Conservation (phyloP, 2,113 vertebrate species). For the Ammodramus savannarum region DNA sequence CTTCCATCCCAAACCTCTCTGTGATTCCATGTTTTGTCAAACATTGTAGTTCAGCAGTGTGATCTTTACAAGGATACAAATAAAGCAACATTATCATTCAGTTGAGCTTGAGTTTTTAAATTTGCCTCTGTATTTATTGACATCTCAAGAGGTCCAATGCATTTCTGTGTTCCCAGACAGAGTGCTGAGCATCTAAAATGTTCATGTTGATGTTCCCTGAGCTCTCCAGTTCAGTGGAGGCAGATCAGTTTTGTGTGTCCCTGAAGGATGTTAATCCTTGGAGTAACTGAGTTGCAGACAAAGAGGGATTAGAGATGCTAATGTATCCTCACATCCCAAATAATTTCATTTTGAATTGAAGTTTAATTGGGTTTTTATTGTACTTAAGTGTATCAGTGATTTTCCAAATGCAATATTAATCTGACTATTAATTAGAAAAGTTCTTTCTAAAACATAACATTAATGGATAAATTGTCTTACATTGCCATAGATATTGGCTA, state of each 20-base stretch:
- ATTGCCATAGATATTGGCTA: background rate
- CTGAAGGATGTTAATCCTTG: background rate
- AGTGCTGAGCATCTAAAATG: background rate
- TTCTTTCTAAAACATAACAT: background rate
- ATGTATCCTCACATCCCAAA: background rate
- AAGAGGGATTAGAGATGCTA: background rate
- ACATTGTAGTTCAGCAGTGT: background rate
- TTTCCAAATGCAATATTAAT: background rate
- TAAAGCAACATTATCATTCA: background rate
- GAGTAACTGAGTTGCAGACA: background rate
- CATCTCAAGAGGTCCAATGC: background rate
- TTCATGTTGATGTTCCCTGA: background rate
- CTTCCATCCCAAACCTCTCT: background rate
- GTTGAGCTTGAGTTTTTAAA: background rate
- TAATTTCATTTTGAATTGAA: background rate
- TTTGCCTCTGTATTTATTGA: background rate
- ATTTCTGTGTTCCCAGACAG: background rate
- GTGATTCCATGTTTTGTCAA: background rate
- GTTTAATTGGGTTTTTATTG: background rate
- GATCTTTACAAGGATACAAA: background rate
- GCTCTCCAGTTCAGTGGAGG: background rate
- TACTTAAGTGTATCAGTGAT: background rate
- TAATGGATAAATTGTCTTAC: background rate
- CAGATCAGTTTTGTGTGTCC: background rate
- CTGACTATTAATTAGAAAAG: conserved; percentile 8